Evolutionary conservation across 2,888 invertebrate genomes (phyloP).

Genomic region (Noctuana brunneofusca): DNA sequence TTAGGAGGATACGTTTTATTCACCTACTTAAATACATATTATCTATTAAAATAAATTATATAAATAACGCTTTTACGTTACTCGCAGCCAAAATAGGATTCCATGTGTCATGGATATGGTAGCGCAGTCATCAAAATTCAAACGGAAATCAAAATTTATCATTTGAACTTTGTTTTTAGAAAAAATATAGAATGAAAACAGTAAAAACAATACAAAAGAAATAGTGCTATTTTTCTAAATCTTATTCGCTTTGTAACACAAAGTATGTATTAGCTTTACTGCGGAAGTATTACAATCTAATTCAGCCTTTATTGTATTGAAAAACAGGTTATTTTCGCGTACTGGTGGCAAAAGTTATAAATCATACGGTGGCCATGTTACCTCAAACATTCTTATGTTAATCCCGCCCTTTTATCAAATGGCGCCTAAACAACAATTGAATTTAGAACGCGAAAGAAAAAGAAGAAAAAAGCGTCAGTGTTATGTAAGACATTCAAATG

Average conservation of each 20-base stretch:
- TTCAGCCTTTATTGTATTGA: not conserved
- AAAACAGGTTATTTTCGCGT: not conserved
- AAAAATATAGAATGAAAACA: not conserved
- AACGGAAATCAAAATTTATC: too few relatives aligned
- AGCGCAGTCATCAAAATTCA: too few relatives aligned
- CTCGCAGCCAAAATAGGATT: too few relatives aligned
- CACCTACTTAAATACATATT: too few relatives aligned
- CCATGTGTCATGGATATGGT: too few relatives aligned
- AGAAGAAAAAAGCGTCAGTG: slow-evolving; percentile 26
- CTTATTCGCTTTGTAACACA: slow-evolving; percentile 13
- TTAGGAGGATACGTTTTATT: not conserved
- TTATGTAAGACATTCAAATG: slow-evolving; percentile 19
- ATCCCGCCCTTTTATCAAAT: slow-evolving; percentile 35
- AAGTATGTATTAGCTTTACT: slow-evolving; percentile 6
- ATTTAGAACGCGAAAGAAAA: slow-evolving; percentile 41
- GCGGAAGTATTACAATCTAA: not conserved
- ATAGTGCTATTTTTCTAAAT: slow-evolving; percentile 10
- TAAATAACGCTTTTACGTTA: too few relatives aligned
- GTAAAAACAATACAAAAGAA: not conserved
- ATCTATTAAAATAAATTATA: too few relatives aligned
- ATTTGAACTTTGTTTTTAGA: not conserved
- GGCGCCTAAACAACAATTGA: slow-evolving; percentile 36
- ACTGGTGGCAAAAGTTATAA: slow-evolving; percentile 13
- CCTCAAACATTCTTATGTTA: slow-evolving; percentile 33
- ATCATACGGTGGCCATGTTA: slow-evolving; percentile 30